Percentiles rank a stretch among this genome's conserved stretches.
Conservation (phyloP, 2,888 invertebrate species). For the Leuctra nigra region DNA sequence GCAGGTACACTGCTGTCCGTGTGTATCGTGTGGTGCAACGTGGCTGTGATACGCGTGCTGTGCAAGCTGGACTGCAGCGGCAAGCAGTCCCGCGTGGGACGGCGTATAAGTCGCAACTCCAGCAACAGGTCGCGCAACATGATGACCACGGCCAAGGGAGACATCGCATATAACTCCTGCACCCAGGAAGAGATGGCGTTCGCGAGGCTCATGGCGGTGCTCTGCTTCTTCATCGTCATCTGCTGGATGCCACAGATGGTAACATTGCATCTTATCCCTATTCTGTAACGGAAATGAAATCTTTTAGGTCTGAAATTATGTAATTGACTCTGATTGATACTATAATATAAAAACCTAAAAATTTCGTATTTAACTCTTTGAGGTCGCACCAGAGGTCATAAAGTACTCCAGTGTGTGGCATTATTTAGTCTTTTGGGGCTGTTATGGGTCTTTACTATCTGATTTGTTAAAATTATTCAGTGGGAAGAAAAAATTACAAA, state of each 20-base stretch:
- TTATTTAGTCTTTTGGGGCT: no score
- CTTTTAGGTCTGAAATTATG: no score
- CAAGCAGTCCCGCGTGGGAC: conserved; percentile 27
- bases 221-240: conserved; percentile 73
- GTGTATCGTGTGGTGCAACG: conserved; percentile 74
- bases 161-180: conserved; percentile 39
- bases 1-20: conserved; percentile 64
- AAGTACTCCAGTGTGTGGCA: no score
- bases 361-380: no score
- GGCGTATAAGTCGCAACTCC: conserved; percentile 25
- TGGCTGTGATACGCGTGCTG: conserved; percentile 71
- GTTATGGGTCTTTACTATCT: no score
- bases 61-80: conserved; percentile 46
- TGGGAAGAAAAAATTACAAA: no score
- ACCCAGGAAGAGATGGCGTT: conserved; percentile 80
- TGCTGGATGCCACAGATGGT: conserved; percentile 91
- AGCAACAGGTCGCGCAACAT: background rate
- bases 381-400: no score
- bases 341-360: no score
- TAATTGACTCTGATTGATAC: no score
- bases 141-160: conserved; percentile 7
- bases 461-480: no score
- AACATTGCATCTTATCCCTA: no score
- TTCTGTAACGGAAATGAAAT: no score
- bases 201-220: conserved; percentile 74